These are phyloP conservation scores for Neolamprologus ventralis DNA, from an alignment of 2,113 vertebrate genomes.

Conservation along the genomic window DNA sequence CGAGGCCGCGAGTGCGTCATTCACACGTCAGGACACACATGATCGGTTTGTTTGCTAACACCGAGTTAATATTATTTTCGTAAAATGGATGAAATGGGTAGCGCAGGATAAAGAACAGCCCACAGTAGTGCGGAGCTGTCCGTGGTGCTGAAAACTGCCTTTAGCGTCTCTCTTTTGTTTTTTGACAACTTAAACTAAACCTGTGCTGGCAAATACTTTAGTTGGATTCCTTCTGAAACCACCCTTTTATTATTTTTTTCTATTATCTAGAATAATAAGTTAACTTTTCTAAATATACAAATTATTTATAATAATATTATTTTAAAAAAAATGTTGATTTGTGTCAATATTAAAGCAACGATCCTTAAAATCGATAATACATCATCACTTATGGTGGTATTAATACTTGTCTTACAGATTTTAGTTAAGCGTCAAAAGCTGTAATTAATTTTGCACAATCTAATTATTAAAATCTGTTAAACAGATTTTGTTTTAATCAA, in stretches of 20 bases:
- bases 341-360: fast-evolving
- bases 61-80: background rate
- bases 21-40: too few species aligned
- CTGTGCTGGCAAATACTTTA: background rate
- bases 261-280: fast-evolving
- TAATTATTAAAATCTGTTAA: background rate
- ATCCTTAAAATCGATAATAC: background rate
- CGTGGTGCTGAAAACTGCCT: background rate
- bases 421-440: background rate
- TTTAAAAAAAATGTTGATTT: background rate
- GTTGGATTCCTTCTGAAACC: background rate
- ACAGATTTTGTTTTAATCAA: background rate
- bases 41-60: background rate
- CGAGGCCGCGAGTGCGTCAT: background rate
- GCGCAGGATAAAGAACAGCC: background rate
- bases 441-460: background rate
- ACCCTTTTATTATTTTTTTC: background rate
- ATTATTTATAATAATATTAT: background rate
- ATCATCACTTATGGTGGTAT: background rate
- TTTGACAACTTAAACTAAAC: background rate
- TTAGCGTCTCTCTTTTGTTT: background rate
- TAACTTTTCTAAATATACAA: background rate
- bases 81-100: background rate
- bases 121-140: background rate
- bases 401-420: background rate